Conservation (phyloP, 2,797 vertebrate species). For the Acridotheres tristis region DNA sequence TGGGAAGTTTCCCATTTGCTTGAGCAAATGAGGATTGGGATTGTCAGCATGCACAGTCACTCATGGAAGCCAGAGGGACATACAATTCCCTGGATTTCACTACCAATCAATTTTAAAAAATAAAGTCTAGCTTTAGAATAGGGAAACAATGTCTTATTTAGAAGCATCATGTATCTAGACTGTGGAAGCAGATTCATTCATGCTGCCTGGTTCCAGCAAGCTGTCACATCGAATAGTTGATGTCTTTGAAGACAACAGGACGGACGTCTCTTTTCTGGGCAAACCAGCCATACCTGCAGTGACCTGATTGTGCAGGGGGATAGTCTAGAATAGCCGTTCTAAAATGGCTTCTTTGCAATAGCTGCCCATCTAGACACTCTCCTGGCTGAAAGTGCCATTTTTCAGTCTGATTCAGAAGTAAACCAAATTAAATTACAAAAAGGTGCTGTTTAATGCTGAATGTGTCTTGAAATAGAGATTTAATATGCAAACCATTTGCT, state of each 20-base stretch:
- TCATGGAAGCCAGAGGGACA: fast-evolving
- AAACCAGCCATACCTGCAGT: not conserved
- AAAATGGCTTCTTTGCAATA: not conserved
- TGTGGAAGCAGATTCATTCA: not conserved
- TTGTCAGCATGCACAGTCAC: not conserved
- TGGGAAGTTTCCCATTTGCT: not conserved
- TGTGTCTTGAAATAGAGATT: not conserved
- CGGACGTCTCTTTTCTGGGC: not conserved
- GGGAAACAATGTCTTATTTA: not conserved
- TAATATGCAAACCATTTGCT: not conserved
- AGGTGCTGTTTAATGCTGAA: not conserved
- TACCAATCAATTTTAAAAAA: not conserved
- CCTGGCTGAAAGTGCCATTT: not conserved
- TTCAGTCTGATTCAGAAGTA: not conserved
- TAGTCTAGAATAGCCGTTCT: not conserved
- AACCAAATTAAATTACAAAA: not conserved
- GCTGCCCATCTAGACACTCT: not conserved
- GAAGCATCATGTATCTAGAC: not conserved
- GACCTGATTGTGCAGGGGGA: not conserved
- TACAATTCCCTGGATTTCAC: not conserved
- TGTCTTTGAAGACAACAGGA: not conserved
- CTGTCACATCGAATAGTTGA: not conserved
- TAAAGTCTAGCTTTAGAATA: not conserved
- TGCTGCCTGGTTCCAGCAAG: not conserved
- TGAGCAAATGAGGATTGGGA: not conserved